These are phyloP conservation scores for Poecile montanus DNA, from an alignment of 2,797 vertebrate genomes.

Conservation along the genomic window DNA sequence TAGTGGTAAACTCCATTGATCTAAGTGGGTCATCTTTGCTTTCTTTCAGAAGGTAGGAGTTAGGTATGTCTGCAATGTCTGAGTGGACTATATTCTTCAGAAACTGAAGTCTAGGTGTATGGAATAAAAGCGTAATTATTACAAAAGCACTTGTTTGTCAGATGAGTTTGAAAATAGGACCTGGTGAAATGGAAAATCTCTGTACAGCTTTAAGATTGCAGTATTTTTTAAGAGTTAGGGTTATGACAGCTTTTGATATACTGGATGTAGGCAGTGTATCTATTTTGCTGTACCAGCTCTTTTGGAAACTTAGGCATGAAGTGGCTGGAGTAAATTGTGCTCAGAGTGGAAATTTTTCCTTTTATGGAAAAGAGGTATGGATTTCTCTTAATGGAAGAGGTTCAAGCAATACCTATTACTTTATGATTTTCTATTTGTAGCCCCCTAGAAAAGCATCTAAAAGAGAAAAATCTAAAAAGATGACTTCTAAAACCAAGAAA, in stretches of 20 bases:
- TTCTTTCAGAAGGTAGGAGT: constrained; percentile 7
- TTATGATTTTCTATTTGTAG: constrained; percentile 69
- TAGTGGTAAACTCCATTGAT: constrained; percentile 14
- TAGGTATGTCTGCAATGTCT: background rate
- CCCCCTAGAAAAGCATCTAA: constrained; percentile 80
- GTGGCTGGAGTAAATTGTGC: background rate
- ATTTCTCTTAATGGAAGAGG: background rate
- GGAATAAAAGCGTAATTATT: background rate
- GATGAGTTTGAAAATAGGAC: background rate
- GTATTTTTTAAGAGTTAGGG: background rate
- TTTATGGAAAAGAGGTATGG: background rate
- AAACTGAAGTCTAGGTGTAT: background rate
- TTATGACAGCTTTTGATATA: background rate
- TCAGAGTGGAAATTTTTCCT: background rate
- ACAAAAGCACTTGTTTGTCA: background rate
- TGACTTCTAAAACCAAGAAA: constrained; percentile 82
- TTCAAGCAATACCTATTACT: background rate
- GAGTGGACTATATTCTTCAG: background rate
- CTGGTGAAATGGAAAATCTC: background rate
- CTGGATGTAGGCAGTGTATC: background rate
- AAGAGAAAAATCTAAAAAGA: constrained; percentile 78
- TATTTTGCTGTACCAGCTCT: background rate
- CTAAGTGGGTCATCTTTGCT: background rate
- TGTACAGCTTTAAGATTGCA: background rate
- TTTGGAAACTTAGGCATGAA: background rate